These are phyloP conservation scores for Plusia festucae DNA, from an alignment of 2,888 invertebrate genomes.

Conservation along the genomic window DNA sequence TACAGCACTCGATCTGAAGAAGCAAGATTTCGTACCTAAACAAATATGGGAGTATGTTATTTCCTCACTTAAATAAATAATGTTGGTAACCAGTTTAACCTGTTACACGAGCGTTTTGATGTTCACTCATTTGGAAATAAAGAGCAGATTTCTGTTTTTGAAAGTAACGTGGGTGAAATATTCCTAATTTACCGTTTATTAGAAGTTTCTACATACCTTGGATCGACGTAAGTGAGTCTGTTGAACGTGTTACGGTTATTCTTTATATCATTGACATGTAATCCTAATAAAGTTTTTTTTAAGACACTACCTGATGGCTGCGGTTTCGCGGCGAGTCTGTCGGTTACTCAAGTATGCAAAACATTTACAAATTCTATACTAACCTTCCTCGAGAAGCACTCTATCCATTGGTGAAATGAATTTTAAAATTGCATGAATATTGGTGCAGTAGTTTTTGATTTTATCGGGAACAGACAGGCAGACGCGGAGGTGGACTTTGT, in stretches of 20 bases:
- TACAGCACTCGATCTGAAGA: conserved; percentile 14
- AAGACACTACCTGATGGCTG: too few relatives aligned
- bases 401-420: too few relatives aligned
- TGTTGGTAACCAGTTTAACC: conserved; percentile 34
- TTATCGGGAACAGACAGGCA: too few relatives aligned
- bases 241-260: neutral
- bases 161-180: neutral
- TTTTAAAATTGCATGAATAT: too few relatives aligned
- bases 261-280: too few relatives aligned
- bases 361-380: too few relatives aligned
- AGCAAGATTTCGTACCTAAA: conserved; percentile 36
- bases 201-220: neutral
- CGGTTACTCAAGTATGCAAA: too few relatives aligned
- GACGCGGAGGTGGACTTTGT: too few relatives aligned
- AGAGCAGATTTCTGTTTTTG: conserved; percentile 37
- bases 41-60: conserved; percentile 41
- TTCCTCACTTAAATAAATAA: conserved; percentile 49
- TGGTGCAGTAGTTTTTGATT: too few relatives aligned
- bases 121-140: conserved; percentile 34
- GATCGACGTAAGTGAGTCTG: neutral
- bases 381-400: too few relatives aligned
- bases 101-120: conserved; percentile 38
- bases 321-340: too few relatives aligned
- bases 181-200: neutral
- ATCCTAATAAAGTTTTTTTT: too few relatives aligned